These are phyloP conservation scores for Neodiprion fabricii DNA, from an alignment of 1,140 invertebrate genomes.

Conservation along the genomic window DNA sequence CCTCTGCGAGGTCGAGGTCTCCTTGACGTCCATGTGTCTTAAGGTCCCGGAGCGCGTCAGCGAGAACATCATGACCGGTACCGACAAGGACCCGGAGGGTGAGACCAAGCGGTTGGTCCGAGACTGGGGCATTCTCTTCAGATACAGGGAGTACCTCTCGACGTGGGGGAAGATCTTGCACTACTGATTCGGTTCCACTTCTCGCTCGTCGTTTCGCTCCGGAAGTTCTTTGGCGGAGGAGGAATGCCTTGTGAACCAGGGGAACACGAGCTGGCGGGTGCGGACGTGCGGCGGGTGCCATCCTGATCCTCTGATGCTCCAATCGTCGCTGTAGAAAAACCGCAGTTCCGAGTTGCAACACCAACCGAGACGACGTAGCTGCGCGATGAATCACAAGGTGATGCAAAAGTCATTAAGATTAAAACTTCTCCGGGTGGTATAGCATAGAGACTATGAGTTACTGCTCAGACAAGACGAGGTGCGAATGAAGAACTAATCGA, in stretches of 20 bases:
- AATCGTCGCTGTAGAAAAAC: too few species aligned
- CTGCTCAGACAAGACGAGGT: too few species aligned
- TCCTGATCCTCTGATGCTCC: too few species aligned
- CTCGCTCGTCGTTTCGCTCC: not conserved
- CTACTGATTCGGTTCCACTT: conserved; percentile 26
- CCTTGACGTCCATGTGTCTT: conserved; percentile 43
- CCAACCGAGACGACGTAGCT: too few species aligned
- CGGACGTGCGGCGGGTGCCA: too few species aligned
- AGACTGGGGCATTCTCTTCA: conserved; percentile 59
- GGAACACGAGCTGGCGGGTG: too few species aligned
- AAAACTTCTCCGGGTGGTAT: too few species aligned
- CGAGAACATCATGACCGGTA: conserved; percentile 52
- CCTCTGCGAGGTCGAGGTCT: conserved; percentile 58
- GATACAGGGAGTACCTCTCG: conserved; percentile 58
- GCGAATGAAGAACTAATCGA: too few species aligned
- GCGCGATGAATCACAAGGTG: too few species aligned
- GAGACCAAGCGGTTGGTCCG: conserved; percentile 53
- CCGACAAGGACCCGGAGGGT: conserved; percentile 50
- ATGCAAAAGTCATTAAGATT: too few species aligned
- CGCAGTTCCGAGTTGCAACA: too few species aligned
- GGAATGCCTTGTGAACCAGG: not conserved
- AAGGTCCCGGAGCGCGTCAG: conserved; percentile 43
- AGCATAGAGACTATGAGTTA: too few species aligned
- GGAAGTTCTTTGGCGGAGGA: not conserved
- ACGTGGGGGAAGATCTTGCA: conserved; percentile 55